These are phyloP conservation scores for Herpailurus yagouaroundi DNA, from an alignment of 2,113 vertebrate species.

Conservation along the genomic window DNA sequence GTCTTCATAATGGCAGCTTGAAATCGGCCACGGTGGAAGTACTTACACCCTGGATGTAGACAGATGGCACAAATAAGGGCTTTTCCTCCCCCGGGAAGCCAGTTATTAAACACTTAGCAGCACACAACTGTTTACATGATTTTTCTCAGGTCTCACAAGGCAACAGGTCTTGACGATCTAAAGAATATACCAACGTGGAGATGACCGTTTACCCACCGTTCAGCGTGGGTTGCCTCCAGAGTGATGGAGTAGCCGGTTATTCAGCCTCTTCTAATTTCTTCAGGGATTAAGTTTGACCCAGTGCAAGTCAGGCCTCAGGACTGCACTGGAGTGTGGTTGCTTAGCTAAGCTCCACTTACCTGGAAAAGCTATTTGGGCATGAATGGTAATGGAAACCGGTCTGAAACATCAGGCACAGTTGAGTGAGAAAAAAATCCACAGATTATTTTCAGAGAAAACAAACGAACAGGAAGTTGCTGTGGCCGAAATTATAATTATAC, in stretches of 20 bases:
- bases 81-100: not conserved
- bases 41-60: not conserved
- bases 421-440: not conserved
- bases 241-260: no score
- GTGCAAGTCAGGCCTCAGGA: not conserved
- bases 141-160: not conserved
- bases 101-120: not conserved
- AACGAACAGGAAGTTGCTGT: not conserved
- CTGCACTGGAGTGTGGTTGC: not conserved
- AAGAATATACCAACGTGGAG: not conserved
- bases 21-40: not conserved
- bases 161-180: not conserved
- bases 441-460: not conserved
- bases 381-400: not conserved
- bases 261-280: not conserved
- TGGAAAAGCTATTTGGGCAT: constrained; percentile 29
- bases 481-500: not conserved
- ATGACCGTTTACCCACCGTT: not conserved
- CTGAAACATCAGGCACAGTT: not conserved
- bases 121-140: not conserved
- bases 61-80: not conserved
- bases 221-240: not conserved
- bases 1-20: not conserved
- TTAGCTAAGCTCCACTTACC: not conserved
- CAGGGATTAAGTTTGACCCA: not conserved